Evolutionary conservation across 2,888 invertebrate genomes (phyloP), one percentile per base, ranked within the genome.

Genomic region (Drosophila nigritarsus): DNA sequence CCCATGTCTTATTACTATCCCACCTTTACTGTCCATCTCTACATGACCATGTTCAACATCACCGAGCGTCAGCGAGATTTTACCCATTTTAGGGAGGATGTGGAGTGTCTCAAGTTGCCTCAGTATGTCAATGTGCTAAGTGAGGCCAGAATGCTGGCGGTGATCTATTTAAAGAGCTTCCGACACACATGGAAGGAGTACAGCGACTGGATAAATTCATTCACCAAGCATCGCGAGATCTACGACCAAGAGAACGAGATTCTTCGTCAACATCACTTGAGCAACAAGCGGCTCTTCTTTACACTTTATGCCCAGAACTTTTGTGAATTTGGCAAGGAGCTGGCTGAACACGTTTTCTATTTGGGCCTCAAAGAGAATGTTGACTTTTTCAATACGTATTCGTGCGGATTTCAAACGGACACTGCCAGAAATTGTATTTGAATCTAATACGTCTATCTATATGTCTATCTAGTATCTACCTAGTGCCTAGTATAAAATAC

Each of bases 1-100:
- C 92, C 92, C 0, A 92, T 92, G 91, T 91, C 92, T 2, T 92
- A 92, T 48, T 92, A 89, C 65, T 92, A 88, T 74, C 63, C 92
- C 24, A 92, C 92, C 0, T 79, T 92, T 2, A 90, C 89, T 58
- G 91, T 91, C 0, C 93, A 92, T 53, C 73, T 92, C 1, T 92
- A 92, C 80, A 92, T 92, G 92, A 85, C 89, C 18, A 67, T 92
- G 58, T 92, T 88, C 53, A 92, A 92, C 24, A 84, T 80, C 5
- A 90, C 90, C 15, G 91, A 90, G 29, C 82, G 92, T 1, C 80
- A 83, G 49, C 82, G 83, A 2, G 91, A 92, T 4, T 80, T 81
- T 0, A 89, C 85, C 15, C 85, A 78, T 5, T 90, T 91, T 54
- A 74, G 81, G 0, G 87, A 92, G 20, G 83, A 90, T 1, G 82